phyloP scores from a whole-genome alignment of 2,113 vertebrate species.

The Peromyscus maniculatus region DNA sequence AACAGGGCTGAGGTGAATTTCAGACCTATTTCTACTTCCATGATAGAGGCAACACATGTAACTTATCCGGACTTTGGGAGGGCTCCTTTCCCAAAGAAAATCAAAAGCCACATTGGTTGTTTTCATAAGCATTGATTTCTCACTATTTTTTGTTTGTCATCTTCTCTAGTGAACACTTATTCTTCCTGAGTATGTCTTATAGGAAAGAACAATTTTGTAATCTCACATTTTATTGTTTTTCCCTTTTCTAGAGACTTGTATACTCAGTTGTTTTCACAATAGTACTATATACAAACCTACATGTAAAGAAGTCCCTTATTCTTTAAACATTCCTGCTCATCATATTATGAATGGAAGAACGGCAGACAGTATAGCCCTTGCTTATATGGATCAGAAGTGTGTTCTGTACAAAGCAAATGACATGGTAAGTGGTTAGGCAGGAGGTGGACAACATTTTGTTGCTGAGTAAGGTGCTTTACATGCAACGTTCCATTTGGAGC shows the following conservation, averaged over 20 bases:
- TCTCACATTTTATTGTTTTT: not conserved
- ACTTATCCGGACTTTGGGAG: not conserved
- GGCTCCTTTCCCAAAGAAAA: not conserved
- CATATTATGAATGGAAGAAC: constrained; percentile 7
- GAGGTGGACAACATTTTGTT: not conserved
- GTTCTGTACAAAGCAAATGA: not conserved
- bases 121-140: not conserved
- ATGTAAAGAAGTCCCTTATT: not conserved
- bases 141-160: not conserved
- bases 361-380: not conserved
- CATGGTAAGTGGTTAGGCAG: not conserved
- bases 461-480: not conserved
- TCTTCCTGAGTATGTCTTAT: not conserved
- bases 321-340: not conserved
- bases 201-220: not conserved
- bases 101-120: not conserved
- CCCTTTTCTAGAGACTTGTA: not conserved
- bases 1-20: not conserved
- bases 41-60: not conserved
- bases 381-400: not conserved
- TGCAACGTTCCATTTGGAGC: not conserved
- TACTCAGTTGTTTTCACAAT: not conserved
- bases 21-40: not conserved
- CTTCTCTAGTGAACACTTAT: not conserved
- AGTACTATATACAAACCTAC: not conserved